phyloP scores from a whole-genome alignment of 2,797 vertebrate species.

The Phrynocephalus forsythii region DNA sequence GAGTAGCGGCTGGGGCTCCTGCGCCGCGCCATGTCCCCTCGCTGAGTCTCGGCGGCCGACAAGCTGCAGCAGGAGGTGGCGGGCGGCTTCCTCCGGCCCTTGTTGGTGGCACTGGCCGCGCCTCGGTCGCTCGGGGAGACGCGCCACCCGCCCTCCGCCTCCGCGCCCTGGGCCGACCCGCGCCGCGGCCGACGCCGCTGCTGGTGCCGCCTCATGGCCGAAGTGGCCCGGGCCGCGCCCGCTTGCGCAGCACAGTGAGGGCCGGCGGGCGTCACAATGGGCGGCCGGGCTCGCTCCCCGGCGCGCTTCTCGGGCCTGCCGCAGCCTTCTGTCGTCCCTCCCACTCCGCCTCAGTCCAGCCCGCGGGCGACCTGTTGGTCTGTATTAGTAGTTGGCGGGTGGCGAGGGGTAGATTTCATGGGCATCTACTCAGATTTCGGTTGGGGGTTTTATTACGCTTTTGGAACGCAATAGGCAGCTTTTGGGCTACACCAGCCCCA shows the following conservation, averaged over 20 bases:
- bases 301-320: neutral
- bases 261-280: slow-evolving; percentile 29
- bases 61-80: slow-evolving; percentile 12
- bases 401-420: no score
- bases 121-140: slow-evolving; percentile 13
- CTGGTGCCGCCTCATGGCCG: slow-evolving; percentile 33
- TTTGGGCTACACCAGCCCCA: no score
- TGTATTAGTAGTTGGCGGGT: neutral
- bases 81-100: neutral
- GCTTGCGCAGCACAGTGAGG: slow-evolving; percentile 1
- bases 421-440: neutral
- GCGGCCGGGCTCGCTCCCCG: no score
- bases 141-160: slow-evolving; percentile 13
- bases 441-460: neutral
- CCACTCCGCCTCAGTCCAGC: no score
- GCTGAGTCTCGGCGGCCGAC: neutral
- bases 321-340: neutral
- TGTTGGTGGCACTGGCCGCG: slow-evolving; percentile 2
- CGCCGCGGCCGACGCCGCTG: slow-evolving; percentile 41
- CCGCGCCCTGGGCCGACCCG: slow-evolving; percentile 19
- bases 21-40: slow-evolving; percentile 10
- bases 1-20: slow-evolving; percentile 8
- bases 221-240: slow-evolving; percentile 12
- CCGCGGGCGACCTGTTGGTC: neutral
- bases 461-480: no score